Conservation (phyloP, 2,113 vertebrate species). For the Coryphaenoides rupestris region DNA sequence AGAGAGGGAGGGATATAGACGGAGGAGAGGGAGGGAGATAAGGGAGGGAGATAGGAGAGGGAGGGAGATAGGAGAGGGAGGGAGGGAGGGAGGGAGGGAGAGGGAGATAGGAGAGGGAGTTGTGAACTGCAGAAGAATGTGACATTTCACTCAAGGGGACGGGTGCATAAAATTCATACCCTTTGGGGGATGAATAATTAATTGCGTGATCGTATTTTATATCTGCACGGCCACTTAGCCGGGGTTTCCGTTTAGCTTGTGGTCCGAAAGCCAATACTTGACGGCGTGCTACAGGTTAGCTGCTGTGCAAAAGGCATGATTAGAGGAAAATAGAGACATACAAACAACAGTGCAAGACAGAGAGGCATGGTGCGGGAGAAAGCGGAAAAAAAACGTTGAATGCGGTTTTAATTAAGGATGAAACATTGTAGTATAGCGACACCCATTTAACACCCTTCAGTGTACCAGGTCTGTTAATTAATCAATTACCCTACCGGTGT, state of each 20-base stretch:
- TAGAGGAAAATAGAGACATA: too few species aligned
- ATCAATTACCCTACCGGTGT: too few species aligned
- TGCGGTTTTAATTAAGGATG: too few species aligned
- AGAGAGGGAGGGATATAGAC: not conserved
- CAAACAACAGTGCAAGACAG: too few species aligned
- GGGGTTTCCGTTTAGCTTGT: constrained; percentile 23
- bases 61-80: not conserved
- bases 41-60: not conserved
- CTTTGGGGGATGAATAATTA: constrained; percentile 45
- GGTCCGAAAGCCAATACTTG: constrained; percentile 21
- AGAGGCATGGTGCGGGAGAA: too few species aligned
- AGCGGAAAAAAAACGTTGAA: too few species aligned
- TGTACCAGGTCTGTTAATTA: too few species aligned
- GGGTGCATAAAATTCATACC: constrained; percentile 38
- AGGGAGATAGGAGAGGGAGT: not conserved
- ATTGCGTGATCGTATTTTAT: constrained; percentile 33
- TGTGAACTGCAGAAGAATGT: constrained; percentile 15
- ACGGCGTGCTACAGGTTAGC: constrained; percentile 2
- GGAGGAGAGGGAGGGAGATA: constrained; percentile 7
- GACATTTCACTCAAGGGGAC: constrained; percentile 35
- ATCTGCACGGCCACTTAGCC: constrained; percentile 40
- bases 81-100: constrained; percentile 2
- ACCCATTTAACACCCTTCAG: too few species aligned
- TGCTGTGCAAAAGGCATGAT: not conserved
- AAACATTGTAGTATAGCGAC: too few species aligned